Evolutionary conservation across 2,797 vertebrate species (phyloP), one percentile per base, ranked within the genome.

Genomic region (Cephalopachus bancanus): DNA sequence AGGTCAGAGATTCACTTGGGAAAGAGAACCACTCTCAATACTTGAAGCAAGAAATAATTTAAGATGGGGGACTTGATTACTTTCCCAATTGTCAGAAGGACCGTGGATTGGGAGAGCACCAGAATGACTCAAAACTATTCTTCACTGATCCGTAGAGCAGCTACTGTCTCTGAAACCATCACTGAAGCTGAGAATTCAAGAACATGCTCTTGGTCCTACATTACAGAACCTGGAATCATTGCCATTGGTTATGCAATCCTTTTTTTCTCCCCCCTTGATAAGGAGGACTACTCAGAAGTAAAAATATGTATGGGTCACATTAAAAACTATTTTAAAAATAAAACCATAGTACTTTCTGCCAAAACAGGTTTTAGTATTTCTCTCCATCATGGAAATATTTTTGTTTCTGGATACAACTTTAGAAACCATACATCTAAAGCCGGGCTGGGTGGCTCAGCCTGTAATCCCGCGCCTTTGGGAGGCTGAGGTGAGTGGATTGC

Each of bases 61-160:
- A 84, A 92, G 22, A 33, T 17, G n/a, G 8, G 62, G 37, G 59
- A 62, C n/a, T 30, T 9, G 3, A 10, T 33, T 80, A 37, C 60
- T 91, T 94, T 90, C 59, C 67, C 89, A 86, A 57, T 67, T 67
- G 22, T 83, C 20, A 9, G 14, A 64, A 92, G 64, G 53, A 75
- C 19, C 14, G 2, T 30, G 59, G 37, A 33, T 1, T 5, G 37
- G 81, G 44, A 57, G 5, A 30, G 26, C 11, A 30, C 2, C 51
- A 78, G 49, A 78, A 69, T 33, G 19, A 59, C 53, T 90, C 59
- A 65, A 64, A 71, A 64, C 17, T n/a, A 49, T 89, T 71, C 75
- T 74, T 83, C 4, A 19, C 51, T 64, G 57, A 89, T 12, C 17
- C 11, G 30, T 26, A 16, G 16, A 19, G 79, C 1, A 71, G 8